Conservation (phyloP, 92 coral and sea anemone genomes). For the Scolanthus callimorphus region DNA sequence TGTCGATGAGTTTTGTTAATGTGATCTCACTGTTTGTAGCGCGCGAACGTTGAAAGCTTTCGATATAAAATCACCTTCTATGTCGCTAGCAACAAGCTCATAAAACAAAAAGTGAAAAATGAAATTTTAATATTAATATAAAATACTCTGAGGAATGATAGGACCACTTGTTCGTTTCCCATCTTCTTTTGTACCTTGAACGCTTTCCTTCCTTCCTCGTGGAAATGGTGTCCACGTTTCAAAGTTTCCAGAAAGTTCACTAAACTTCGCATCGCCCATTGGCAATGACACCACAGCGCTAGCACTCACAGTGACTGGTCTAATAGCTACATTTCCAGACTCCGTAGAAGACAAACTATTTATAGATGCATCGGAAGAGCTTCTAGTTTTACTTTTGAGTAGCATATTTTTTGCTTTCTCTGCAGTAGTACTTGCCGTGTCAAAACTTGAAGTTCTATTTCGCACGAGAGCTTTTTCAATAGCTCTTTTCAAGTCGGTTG, state of each 20-base stretch:
- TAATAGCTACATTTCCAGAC: conserved; percentile 14
- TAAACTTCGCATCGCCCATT: conserved; percentile 28
- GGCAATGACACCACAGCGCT: conserved; percentile 5
- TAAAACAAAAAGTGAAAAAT: no score
- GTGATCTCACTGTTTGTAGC: no score
- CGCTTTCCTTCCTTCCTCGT: conserved; percentile 26
- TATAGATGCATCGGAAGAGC: background rate
- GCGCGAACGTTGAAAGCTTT: no score
- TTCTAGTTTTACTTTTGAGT: conserved; percentile 9
- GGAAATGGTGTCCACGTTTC: conserved; percentile 66
- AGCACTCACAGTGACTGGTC: conserved; percentile 7
- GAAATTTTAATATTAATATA: conserved; percentile 50
- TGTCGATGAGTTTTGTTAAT: no score
- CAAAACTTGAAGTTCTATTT: conserved; percentile 14
- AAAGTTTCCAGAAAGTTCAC: conserved; percentile 59
- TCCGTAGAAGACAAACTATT: background rate
- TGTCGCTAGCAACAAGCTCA: no score
- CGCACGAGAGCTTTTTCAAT: conserved; percentile 65
- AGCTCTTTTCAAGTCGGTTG: conserved; percentile 63
- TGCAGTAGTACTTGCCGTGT: background rate
- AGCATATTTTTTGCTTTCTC: background rate
- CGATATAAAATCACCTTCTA: no score
- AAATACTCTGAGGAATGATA: conserved; percentile 69
- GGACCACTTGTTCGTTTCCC: conserved; percentile 20
- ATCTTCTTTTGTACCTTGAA: conserved; percentile 5